Evolutionary conservation across 2,888 invertebrate genomes (phyloP), one percentile per base, ranked within the genome.

Genomic region (Odontothrips loti): DNA sequence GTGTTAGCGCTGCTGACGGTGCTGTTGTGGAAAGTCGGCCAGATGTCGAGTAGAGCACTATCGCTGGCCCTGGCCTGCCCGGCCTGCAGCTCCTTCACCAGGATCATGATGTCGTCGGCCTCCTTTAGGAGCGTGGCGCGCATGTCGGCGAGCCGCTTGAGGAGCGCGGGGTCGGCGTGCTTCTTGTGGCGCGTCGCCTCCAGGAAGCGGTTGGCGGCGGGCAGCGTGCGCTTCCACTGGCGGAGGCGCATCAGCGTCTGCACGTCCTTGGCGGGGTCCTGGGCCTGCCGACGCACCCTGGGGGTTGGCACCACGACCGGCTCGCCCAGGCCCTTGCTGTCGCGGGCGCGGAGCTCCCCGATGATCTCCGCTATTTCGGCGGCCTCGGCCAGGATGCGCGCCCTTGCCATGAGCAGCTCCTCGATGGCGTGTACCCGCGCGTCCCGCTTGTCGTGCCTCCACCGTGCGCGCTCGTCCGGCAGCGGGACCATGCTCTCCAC

Each of bases 81-180:
- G 68, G 23, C 68, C 68, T 27, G 27, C 23, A 75, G 68, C 68
- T 75, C 68, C 27, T 75, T 23, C 23, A 75, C 68, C 23, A 75
- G n/a, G 23, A 75, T 27, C 68, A 75, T 75, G 68, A 75, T 75
- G 68, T 75, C 68, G 27, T 75, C 68, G 68, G 68, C 68, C 27
- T 75, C 68, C 68, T 27, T 75, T 8, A 75, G 27, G 23, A 75
- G 68, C 23, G 23, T 27, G 12, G 68, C 27, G 68, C 68, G 68
- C 68, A 75, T 23, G 23, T 75, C 68, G 27, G 10, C 27, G 68
- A 75, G 68, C 23, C 68, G 68, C 23, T 75, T 23, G 27, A 75
- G 23, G 1, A 75, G 68, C 27, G 27, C 12, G 11, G 68, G 68
- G 11, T 75, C 68, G 10, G 27, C 68, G 11, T 75, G 68, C 68